Conservation (phyloP, 53 echinoderm and acorn worm genomes). For the Echinometra lucunter region DNA sequence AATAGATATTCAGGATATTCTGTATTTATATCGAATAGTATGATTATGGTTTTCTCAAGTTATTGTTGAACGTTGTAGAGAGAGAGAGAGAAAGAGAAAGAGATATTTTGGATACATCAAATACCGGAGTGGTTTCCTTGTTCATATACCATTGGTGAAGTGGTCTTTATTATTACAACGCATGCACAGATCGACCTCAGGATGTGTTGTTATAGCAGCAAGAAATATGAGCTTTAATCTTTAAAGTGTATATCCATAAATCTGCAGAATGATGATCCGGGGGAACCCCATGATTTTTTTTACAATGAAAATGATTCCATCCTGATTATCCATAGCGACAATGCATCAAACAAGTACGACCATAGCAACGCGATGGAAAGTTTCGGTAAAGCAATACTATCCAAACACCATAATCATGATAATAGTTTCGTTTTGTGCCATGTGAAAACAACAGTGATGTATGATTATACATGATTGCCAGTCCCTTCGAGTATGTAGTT, state of each 20-base stretch:
- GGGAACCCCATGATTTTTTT: not conserved
- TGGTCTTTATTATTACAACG: not conserved
- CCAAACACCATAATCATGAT: not conserved
- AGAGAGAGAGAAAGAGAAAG: constrained; percentile 9
- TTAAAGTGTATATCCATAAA: not conserved
- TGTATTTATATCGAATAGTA: too few relatives aligned
- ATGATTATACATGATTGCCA: not conserved
- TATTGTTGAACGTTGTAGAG: not conserved
- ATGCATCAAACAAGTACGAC: not conserved
- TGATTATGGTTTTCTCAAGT: too few relatives aligned
- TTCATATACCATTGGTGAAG: not conserved
- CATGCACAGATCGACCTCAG: not conserved
- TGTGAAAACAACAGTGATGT: not conserved
- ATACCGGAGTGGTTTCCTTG: not conserved
- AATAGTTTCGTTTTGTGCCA: not conserved
- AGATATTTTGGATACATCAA: not conserved
- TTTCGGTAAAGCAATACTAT: not conserved
- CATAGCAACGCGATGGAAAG: not conserved
- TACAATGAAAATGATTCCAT: not conserved
- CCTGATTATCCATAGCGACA: too few relatives aligned
- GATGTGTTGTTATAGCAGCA: not conserved
- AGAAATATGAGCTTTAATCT: not conserved
- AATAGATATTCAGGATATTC: too few relatives aligned
- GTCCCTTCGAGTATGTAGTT: not conserved
- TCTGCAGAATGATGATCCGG: not conserved